These are phyloP conservation scores for Cossypha caffra DNA, from an alignment of 2,797 vertebrate genomes.

Conservation along the genomic window DNA sequence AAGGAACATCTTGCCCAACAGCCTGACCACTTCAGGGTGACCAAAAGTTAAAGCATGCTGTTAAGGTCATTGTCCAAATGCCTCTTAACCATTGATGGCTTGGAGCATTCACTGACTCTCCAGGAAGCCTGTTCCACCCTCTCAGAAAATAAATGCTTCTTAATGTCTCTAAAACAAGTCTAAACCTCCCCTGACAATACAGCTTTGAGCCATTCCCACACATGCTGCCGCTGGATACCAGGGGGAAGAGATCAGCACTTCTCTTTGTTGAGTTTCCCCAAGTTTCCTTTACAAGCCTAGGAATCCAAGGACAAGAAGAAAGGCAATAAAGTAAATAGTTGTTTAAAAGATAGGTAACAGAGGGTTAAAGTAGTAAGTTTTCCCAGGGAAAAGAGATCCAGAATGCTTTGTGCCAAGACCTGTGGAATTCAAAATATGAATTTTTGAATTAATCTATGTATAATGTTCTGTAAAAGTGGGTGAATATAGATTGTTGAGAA, in stretches of 20 bases:
- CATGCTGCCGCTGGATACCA: not conserved
- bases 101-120: not conserved
- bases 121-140: not conserved
- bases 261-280: not conserved
- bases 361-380: not conserved
- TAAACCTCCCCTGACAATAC: not conserved
- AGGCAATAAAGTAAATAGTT: not conserved
- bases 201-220: not conserved
- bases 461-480: not conserved
- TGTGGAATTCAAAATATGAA: not conserved
- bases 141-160: not conserved
- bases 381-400: not conserved
- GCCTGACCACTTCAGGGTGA: not conserved
- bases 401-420: not conserved
- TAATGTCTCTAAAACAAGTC: not conserved
- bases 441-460: not conserved
- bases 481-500: not conserved
- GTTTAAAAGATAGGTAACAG: not conserved
- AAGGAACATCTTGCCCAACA: not conserved
- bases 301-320: not conserved
- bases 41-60: not conserved
- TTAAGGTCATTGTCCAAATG: not conserved
- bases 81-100: not conserved
- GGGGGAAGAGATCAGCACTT: not conserved
- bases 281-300: not conserved